phyloP scores from a whole-genome alignment of 2,113 vertebrate species.

The Hippocampus guttulatus region DNA sequence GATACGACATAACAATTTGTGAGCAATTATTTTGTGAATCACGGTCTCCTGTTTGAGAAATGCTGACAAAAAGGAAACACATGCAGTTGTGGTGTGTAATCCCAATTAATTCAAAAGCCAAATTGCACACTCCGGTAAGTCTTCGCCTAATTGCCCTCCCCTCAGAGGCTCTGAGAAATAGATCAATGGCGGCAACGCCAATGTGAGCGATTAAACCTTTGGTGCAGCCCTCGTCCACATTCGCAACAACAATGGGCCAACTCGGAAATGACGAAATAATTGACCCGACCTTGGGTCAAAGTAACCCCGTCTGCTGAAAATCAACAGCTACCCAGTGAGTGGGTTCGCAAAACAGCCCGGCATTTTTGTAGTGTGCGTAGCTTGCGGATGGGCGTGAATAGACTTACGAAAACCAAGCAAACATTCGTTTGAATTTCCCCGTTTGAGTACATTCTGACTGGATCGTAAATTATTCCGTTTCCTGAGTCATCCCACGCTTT shows the following conservation, averaged over 20 bases:
- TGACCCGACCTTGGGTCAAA: too few relatives aligned
- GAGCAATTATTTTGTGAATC: background rate
- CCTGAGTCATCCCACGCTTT: slow-evolving; percentile 23
- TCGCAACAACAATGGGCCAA: background rate
- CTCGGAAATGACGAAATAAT: background rate
- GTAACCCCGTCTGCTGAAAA: too few relatives aligned
- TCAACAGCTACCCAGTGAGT: too few relatives aligned
- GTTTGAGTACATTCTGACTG: slow-evolving; percentile 21
- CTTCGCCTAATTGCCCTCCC: background rate
- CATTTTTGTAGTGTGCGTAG: background rate
- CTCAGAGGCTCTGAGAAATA: background rate
- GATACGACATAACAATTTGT: background rate
- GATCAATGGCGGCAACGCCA: slow-evolving; percentile 1
- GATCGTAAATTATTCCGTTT: slow-evolving; percentile 43
- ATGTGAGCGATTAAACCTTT: background rate
- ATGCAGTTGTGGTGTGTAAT: background rate
- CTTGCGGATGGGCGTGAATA: background rate
- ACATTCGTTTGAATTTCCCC: slow-evolving; percentile 28
- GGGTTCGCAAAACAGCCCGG: too few relatives aligned
- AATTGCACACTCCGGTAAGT: background rate
- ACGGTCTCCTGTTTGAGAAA: background rate
- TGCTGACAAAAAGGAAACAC: background rate
- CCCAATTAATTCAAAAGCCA: background rate
- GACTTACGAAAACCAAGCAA: background rate
- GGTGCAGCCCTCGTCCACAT: background rate